Conservation (phyloP, 2,888 invertebrate species). For the Thymelicus acteon region DNA sequence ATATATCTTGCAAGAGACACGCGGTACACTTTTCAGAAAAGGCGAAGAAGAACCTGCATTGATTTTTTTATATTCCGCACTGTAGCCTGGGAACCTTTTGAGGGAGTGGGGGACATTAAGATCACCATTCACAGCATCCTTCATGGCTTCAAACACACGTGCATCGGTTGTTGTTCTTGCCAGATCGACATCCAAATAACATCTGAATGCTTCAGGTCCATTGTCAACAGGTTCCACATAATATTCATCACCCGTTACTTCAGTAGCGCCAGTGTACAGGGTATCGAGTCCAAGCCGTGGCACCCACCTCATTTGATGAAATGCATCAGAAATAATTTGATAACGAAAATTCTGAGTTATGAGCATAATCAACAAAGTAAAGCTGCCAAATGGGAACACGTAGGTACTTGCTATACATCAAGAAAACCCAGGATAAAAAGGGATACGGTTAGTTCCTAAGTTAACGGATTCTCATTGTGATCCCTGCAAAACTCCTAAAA, state of each 20-base stretch:
- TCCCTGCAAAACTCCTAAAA: too few species aligned
- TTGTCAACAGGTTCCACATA: slow-evolving; percentile 96
- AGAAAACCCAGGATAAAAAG: slow-evolving; percentile 10
- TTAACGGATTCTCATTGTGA: not conserved
- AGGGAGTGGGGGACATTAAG: too few species aligned
- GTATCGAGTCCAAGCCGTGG: slow-evolving; percentile 86
- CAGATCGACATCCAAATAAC: slow-evolving; percentile 98
- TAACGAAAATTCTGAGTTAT: slow-evolving; percentile 41
- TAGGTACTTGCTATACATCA: not conserved
- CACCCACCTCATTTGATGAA: slow-evolving; percentile 41
- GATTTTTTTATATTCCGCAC: too few species aligned
- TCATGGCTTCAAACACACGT: too few species aligned
- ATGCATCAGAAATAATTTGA: slow-evolving; percentile 45
- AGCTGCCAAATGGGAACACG: slow-evolving; percentile 36
- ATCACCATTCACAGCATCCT: too few species aligned
- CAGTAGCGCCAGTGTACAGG: slow-evolving; percentile 94
- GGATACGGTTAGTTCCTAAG: slow-evolving; percentile 4
- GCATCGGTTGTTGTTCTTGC: slow-evolving; percentile 91
- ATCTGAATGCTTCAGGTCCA: slow-evolving; percentile 96
- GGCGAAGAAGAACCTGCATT: slow-evolving; percentile 21
- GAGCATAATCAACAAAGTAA: slow-evolving; percentile 1
- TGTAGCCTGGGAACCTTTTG: too few species aligned
- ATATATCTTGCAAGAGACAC: slow-evolving; percentile 44
- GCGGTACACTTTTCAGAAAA: slow-evolving; percentile 32
- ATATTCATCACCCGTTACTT: slow-evolving; percentile 98